phyloP scores from a whole-genome alignment of 2,797 vertebrate genomes.

The Lateolabrax maculatus region DNA sequence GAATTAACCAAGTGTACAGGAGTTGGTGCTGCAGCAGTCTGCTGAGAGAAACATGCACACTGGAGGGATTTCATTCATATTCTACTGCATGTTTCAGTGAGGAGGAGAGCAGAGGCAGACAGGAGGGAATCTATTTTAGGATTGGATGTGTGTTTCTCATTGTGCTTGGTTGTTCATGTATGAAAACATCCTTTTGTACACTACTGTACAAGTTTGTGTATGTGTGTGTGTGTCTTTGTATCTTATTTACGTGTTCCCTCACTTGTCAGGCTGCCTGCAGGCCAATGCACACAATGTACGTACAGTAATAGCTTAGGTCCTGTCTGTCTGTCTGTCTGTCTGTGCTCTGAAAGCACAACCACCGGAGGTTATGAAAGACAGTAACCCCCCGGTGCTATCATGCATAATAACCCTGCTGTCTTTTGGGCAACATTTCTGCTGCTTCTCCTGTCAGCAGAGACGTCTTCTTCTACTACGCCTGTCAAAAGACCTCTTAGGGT shows the following conservation, averaged over 20 bases:
- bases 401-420: slow-evolving; percentile 22
- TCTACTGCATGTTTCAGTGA: slow-evolving; percentile 31
- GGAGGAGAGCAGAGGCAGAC: slow-evolving; percentile 4
- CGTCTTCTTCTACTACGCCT: not conserved
- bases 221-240: not conserved
- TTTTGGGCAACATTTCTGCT: slow-evolving; percentile 5
- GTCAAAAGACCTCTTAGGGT: slow-evolving; percentile 28
- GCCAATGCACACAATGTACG: not conserved
- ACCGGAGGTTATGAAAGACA: not conserved
- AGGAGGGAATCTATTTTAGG: slow-evolving; percentile 13
- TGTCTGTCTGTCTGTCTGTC: not conserved
- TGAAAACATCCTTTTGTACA: slow-evolving; percentile 3
- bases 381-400: not conserved
- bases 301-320: not conserved
- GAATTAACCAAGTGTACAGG: slow-evolving; percentile 26
- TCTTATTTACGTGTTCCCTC: not conserved
- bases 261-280: not conserved
- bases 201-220: not conserved
- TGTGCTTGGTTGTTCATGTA: not conserved
- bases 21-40: slow-evolving; percentile 16
- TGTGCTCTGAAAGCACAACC: slow-evolving; percentile 20
- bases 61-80: slow-evolving; percentile 48
- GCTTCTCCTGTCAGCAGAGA: not conserved
- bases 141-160: not conserved
- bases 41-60: not conserved